Conservation (phyloP, 2,113 vertebrate species). For the Gila orcuttii region DNA sequence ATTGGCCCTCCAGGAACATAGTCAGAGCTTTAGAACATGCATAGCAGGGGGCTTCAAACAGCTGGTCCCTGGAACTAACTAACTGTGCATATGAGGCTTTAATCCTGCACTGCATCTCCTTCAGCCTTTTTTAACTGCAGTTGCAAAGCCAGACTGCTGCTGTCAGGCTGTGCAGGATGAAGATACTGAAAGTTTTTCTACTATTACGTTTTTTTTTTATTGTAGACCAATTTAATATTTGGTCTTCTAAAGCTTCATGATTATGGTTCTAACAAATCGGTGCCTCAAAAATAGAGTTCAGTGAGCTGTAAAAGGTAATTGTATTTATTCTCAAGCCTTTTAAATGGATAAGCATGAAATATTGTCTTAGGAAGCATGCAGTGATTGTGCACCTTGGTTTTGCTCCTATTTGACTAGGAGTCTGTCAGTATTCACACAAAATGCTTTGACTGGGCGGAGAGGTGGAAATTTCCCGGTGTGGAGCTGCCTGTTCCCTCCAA, state of each 20-base stretch:
- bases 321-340: background rate
- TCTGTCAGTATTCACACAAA: constrained; percentile 46
- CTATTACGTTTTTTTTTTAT: background rate
- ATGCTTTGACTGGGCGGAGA: constrained; percentile 22
- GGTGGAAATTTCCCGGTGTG: constrained; percentile 44
- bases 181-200: background rate
- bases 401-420: constrained; percentile 22
- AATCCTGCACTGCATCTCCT: background rate
- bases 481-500: constrained; percentile 49
- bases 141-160: background rate
- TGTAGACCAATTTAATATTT: background rate
- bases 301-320: background rate
- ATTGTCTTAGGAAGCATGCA: constrained; percentile 9
- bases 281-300: background rate
- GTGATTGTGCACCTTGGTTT: constrained; percentile 12
- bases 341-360: background rate
- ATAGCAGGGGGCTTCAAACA: constrained; percentile 30
- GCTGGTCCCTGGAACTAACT: constrained; percentile 1
- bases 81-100: background rate
- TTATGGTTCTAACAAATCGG: background rate
- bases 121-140: background rate
- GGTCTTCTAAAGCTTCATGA: background rate
- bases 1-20: constrained; percentile 35
- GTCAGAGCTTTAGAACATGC: constrained; percentile 14
- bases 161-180: background rate